Evolutionary conservation across 2,797 vertebrate species (phyloP).

Genomic region (Notolepis coatsorum): DNA sequence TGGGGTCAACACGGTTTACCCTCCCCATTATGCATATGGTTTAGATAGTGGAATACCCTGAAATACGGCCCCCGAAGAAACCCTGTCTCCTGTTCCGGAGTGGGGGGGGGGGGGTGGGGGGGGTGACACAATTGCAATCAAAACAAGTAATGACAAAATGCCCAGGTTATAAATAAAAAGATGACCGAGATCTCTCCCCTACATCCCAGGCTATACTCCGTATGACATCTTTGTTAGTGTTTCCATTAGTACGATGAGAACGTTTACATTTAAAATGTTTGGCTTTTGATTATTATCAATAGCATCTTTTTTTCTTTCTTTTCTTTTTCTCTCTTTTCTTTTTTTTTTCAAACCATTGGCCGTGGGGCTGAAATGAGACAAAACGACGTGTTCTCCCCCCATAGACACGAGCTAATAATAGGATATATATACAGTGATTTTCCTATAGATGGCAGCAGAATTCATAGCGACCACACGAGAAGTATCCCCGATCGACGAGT

Average conservation of each 20-base stretch:
- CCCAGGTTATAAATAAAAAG: conserved; percentile 78
- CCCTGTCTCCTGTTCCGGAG: background rate
- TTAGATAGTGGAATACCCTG: conserved; percentile 44
- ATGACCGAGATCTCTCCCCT: conserved; percentile 30
- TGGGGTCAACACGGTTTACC: conserved; percentile 17
- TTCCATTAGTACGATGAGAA: conserved; percentile 45
- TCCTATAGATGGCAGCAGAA: conserved; percentile 41
- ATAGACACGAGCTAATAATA: conserved; percentile 48
- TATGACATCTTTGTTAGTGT: conserved; percentile 56
- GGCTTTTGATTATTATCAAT: conserved; percentile 28
- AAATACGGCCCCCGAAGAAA: conserved; percentile 32
- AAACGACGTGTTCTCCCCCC: conserved; percentile 38
- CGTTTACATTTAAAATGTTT: conserved; percentile 27
- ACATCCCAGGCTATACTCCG: conserved; percentile 32
- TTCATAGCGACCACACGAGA: conserved; percentile 29
- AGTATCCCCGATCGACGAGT: conserved; percentile 22
- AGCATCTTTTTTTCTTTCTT: conserved; percentile 20
- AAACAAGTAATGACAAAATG: conserved; percentile 63
- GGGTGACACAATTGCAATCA: conserved; percentile 40
- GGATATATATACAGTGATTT: conserved; percentile 64
- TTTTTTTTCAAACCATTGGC: conserved; percentile 10
- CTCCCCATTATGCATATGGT: conserved; percentile 12
- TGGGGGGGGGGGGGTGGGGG: conserved; percentile 10
- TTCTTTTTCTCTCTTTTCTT: background rate
- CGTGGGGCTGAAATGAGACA: conserved; percentile 35